Evolutionary conservation across 2,888 invertebrate genomes (phyloP).

Genomic region (Clanis bilineata): DNA sequence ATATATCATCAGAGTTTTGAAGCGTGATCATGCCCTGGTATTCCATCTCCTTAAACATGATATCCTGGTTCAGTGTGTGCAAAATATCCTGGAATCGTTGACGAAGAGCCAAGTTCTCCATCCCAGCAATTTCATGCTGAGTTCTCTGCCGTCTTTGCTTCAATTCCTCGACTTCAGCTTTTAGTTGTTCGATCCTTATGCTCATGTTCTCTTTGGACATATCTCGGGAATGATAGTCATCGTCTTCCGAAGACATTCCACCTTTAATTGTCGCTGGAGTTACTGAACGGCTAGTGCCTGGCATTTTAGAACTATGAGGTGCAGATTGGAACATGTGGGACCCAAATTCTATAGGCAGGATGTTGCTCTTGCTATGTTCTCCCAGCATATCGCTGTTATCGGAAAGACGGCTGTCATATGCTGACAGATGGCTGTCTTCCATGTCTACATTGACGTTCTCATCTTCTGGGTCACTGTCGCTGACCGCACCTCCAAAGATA

Average conservation of each 20-base stretch:
- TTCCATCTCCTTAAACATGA: conserved; percentile 90
- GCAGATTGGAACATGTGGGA: conserved; percentile 54
- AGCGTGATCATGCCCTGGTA: conserved; percentile 55
- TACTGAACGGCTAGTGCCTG: not conserved
- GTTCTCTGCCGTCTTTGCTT: conserved; percentile 89
- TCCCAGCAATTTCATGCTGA: conserved; percentile 91
- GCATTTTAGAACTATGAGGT: not conserved
- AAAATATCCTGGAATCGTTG: conserved; percentile 92
- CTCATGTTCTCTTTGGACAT: conserved; percentile 17
- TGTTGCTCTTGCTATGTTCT: conserved; percentile 56
- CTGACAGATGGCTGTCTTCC: conserved; percentile 90
- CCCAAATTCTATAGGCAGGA: conserved; percentile 20
- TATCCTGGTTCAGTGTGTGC: conserved; percentile 90
- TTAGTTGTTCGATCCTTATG: conserved; percentile 76
- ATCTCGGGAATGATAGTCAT: conserved; percentile 1
- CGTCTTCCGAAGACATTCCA: conserved; percentile 13
- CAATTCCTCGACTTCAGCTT: conserved; percentile 88
- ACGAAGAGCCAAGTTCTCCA: conserved; percentile 91
- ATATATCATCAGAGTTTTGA: conserved; percentile 4
- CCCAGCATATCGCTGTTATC: conserved; percentile 42
- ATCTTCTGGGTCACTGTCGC: conserved; percentile 92
- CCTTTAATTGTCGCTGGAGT: not conserved
- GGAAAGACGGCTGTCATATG: conserved; percentile 88
- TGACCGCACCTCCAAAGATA: conserved; percentile 96
- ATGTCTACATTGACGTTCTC: conserved; percentile 90